phyloP scores from a whole-genome alignment of 1,140 invertebrate genomes.

The Halotydeus destructor region DNA sequence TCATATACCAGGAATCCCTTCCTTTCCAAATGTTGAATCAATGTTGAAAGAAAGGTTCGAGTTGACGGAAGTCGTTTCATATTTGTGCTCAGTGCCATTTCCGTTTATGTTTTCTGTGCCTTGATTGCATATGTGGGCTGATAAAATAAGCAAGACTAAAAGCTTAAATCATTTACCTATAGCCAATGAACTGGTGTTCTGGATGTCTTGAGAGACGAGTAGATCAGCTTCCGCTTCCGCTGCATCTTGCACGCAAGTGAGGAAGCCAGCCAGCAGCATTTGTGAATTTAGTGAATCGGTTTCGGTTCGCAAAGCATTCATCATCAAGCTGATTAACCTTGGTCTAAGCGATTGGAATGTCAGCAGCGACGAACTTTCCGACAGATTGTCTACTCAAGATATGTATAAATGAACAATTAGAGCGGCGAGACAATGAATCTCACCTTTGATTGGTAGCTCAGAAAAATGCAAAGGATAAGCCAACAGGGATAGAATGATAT shows the following conservation, averaged over 20 bases:
- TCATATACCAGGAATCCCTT: slow-evolving; percentile 4
- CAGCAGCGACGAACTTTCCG: slow-evolving; percentile 21
- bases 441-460: slow-evolving; percentile 33
- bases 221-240: too few relatives aligned
- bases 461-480: slow-evolving; percentile 73
- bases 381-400: slow-evolving; percentile 19
- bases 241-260: slow-evolving; percentile 59
- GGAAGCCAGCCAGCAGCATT: slow-evolving; percentile 54
- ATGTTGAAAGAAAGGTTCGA: too few relatives aligned
- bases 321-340: slow-evolving; percentile 57
- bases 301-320: slow-evolving; percentile 64
- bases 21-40: slow-evolving; percentile 1
- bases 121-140: too few relatives aligned
- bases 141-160: too few relatives aligned
- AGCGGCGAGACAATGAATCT: slow-evolving; percentile 11
- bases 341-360: slow-evolving; percentile 59
- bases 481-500: slow-evolving; percentile 65
- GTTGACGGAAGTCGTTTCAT: too few relatives aligned
- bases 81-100: too few relatives aligned
- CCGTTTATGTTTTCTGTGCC: too few relatives aligned
- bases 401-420: slow-evolving; percentile 1
- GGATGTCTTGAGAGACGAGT: too few relatives aligned
- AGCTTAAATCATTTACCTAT: too few relatives aligned
- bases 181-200: too few relatives aligned
- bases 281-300: slow-evolving; percentile 68